phyloP scores from a whole-genome alignment of 2,888 invertebrate genomes.

The Lasioglossum morio region DNA sequence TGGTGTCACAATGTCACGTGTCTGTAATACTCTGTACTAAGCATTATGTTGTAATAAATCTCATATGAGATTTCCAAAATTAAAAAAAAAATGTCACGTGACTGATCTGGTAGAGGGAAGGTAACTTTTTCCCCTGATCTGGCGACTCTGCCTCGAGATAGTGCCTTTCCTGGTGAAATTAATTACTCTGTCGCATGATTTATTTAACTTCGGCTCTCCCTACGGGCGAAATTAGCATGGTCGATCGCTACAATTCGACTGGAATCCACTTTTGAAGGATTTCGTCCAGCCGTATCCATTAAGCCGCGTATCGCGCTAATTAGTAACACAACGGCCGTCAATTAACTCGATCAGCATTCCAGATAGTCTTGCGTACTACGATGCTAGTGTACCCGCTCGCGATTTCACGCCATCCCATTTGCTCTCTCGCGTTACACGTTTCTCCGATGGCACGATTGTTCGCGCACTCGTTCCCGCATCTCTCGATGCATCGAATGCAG shows the following conservation, averaged over 20 bases:
- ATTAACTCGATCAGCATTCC: conserved; percentile 52
- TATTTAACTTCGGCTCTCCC: conserved; percentile 4
- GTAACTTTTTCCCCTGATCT: no score
- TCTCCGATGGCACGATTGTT: conserved; percentile 14
- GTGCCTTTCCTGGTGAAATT: conserved; percentile 34
- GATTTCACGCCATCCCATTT: conserved; percentile 25
- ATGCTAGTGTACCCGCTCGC: conserved; percentile 9
- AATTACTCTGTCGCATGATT: conserved; percentile 37
- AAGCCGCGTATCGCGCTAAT: conserved; percentile 26
- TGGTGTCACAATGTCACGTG: no score
- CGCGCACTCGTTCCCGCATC: background rate
- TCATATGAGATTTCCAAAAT: no score
- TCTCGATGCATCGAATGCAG: background rate
- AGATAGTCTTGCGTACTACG: conserved; percentile 23
- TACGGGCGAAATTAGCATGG: background rate
- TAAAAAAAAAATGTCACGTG: no score
- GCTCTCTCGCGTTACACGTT: background rate
- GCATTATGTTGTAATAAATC: no score
- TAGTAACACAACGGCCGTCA: conserved; percentile 40
- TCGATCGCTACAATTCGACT: conserved; percentile 20
- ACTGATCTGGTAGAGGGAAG: no score
- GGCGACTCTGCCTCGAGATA: no score
- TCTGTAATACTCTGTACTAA: no score
- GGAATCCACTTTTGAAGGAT: conserved; percentile 18
- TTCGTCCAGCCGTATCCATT: conserved; percentile 19